phyloP scores from a whole-genome alignment of 2,888 invertebrate species.

The Hofmannophila pseudospretella region DNA sequence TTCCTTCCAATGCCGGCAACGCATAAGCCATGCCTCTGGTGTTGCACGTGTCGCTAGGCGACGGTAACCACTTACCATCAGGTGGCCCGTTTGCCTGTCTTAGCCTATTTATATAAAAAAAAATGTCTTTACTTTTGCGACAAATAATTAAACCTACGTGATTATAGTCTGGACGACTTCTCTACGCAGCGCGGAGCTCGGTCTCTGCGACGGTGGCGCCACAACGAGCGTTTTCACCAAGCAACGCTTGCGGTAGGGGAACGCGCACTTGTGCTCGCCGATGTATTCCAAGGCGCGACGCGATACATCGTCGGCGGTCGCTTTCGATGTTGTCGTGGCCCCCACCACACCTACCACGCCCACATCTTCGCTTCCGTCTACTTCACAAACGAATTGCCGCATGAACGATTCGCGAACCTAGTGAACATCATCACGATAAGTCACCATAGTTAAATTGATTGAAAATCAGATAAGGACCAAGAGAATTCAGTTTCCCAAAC shows the following conservation, averaged over 20 bases:
- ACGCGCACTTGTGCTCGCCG: constrained; percentile 59
- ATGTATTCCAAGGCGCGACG: constrained; percentile 61
- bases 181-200: constrained; percentile 87
- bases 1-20: too few relatives aligned
- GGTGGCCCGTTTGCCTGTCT: too few relatives aligned
- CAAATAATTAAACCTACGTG: constrained; percentile 82
- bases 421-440: neutral
- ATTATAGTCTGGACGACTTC: constrained; percentile 92
- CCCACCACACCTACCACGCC: constrained; percentile 54
- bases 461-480: too few relatives aligned
- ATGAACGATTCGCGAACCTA: constrained; percentile 98
- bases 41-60: too few relatives aligned
- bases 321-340: constrained; percentile 6
- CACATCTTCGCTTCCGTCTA: constrained; percentile 87
- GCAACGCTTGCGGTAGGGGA: constrained; percentile 88
- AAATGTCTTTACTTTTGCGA: too few relatives aligned
- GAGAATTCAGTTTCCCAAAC: too few relatives aligned
- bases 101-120: too few relatives aligned
- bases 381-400: constrained; percentile 96
- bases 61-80: too few relatives aligned
- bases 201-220: constrained; percentile 89
- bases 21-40: too few relatives aligned
- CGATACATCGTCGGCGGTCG: constrained; percentile 40
- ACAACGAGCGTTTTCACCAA: constrained; percentile 89
- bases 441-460: too few relatives aligned